Evolutionary conservation across 2,888 invertebrate species (phyloP), one percentile per base, ranked within the genome.

Genomic region (Temnothorax ravouxi): DNA sequence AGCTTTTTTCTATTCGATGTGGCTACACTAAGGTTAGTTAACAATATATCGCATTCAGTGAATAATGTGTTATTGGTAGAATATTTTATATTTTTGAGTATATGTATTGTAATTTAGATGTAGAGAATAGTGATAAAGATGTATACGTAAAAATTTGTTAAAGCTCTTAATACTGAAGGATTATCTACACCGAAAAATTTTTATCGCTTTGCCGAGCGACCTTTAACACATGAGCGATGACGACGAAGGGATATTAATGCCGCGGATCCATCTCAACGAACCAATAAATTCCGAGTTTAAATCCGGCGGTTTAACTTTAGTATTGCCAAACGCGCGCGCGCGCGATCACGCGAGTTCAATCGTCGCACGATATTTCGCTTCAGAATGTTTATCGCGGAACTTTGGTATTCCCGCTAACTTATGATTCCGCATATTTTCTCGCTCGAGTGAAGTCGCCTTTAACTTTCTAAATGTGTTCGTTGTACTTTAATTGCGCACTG

Each of bases 261-360:
- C 29, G 29, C 38, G 11, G 59, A 44, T 59, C 1, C 64, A 25
- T 79, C 18, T 41, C 71, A 66, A 80, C 71, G 41, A 56, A 81
- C 54, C 56, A 83, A 77, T 79, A 77, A 80, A 80, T 80, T 74
- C 59, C 38, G 59, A 74, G 47, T 83, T 82, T 66, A 76, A 67
- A 76, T 66, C 56, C 79, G 47, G 29, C 21, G 13, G 66, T 83
- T 66, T 44, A 83, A 83, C 79, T 79, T 79, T 59, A 79, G 59
- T 54, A 47, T 50, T 75, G 54, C 38, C n/a, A 25, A 77, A 59
- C 82, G n/a, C n/a, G n/a, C n/a, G n/a, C n/a, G n/a, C n/a, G n/a
- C n/a, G n/a, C n/a, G 66, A 79, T 83, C 80, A 34, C 47, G 29
- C 59, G 59, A 79, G 64, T 79, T 77, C 66, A 67, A 79, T 77